These are phyloP conservation scores for Apotomis betuletana DNA, from an alignment of 2,888 invertebrate genomes.

Conservation along the genomic window DNA sequence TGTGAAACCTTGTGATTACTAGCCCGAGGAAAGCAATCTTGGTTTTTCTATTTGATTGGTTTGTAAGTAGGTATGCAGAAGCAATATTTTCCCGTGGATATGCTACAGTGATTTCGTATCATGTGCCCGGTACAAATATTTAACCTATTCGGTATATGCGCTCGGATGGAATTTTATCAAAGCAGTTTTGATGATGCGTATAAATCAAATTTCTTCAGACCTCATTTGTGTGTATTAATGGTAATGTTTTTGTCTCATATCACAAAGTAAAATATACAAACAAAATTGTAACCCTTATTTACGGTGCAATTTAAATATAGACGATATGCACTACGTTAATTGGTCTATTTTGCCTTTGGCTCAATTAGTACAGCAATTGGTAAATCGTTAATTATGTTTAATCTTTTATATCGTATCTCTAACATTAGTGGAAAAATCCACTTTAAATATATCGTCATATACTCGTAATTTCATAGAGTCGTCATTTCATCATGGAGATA, in stretches of 20 bases:
- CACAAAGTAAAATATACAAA: neutral
- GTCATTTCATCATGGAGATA: no score
- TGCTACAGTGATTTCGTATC: slow-evolving; percentile 23
- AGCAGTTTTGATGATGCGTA: slow-evolving; percentile 56
- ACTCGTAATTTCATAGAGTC: no score
- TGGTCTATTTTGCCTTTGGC: no score
- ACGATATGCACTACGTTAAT: no score
- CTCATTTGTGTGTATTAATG: slow-evolving; percentile 28
- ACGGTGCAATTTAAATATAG: no score
- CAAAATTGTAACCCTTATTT: neutral
- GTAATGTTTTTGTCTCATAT: slow-evolving; percentile 1
- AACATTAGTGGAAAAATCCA: no score
- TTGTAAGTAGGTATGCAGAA: slow-evolving; percentile 14
- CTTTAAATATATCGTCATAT: no score
- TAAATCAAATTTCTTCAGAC: slow-evolving; percentile 51
- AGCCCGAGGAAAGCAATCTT: neutral
- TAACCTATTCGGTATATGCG: slow-evolving; percentile 57
- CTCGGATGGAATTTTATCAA: slow-evolving; percentile 69
- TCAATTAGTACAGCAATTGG: no score
- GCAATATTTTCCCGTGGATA: slow-evolving; percentile 25
- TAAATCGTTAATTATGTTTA: no score
- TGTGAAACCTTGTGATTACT: neutral
- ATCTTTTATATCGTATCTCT: no score
- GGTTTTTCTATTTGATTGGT: slow-evolving; percentile 6
- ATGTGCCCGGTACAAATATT: slow-evolving; percentile 40